Percentiles rank a stretch among this genome's conserved stretches.
phyloP scores from a whole-genome alignment of 2,888 invertebrate genomes.

The Acrobasis repandana region DNA sequence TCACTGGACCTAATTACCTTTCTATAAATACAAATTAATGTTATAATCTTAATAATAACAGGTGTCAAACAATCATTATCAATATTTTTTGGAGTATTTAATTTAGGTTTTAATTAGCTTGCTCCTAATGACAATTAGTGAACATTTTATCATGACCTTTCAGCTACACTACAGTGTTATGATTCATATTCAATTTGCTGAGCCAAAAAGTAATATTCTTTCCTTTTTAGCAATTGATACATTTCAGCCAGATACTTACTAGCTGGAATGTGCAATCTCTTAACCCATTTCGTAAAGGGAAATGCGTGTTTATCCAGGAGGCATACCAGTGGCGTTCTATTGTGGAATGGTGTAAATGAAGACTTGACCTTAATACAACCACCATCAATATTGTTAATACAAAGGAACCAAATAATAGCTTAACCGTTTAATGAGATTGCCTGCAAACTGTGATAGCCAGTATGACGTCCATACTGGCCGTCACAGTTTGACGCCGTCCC shows the following conservation, averaged over 20 bases:
- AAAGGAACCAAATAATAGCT: no score
- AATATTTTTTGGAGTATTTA: background rate
- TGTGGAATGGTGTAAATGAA: background rate
- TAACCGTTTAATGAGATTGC: no score
- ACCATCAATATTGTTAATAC: no score
- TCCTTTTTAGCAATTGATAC: no score
- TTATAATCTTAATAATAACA: background rate
- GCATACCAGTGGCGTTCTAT: background rate
- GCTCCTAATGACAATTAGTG: background rate
- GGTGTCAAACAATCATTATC: no score
- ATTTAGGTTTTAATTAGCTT: background rate
- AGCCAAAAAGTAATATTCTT: no score
- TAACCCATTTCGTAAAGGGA: no score
- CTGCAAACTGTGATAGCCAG: no score
- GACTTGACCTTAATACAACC: no score
- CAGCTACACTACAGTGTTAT: background rate
- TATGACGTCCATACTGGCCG: no score
- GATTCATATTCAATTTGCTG: background rate
- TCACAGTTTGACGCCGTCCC: no score
- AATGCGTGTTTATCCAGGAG: background rate
- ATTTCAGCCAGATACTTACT: background rate
- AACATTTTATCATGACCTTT: background rate
- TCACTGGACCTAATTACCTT: constrained; percentile 15
- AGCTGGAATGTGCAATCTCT: background rate
- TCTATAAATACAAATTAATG: constrained; percentile 10